These are phyloP conservation scores for Pipistrellus nathusii DNA, from an alignment of 2,797 vertebrate species.

Conservation along the genomic window DNA sequence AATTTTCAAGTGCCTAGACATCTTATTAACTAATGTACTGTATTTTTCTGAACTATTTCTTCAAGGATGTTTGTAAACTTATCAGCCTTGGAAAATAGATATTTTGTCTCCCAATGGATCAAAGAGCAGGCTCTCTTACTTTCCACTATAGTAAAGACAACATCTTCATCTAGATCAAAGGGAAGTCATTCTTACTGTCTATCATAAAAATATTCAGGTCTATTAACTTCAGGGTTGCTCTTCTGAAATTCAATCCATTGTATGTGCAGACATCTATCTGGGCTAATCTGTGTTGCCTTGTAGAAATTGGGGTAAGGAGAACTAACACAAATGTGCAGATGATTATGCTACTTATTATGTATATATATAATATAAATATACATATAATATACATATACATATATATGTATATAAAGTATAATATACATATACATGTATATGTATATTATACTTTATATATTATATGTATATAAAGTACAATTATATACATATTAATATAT, in stretches of 20 bases:
- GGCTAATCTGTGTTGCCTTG: background rate
- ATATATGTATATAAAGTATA: too few species aligned
- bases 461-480: too few species aligned
- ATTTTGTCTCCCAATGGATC: background rate
- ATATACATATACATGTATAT: background rate
- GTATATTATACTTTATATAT: too few species aligned
- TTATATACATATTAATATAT: background rate
- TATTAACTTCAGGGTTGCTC: background rate
- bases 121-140: background rate
- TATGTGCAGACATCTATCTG: background rate
- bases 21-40: background rate
- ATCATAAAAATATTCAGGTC: slow-evolving; percentile 14
- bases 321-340: background rate
- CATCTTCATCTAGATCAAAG: background rate
- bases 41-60: slow-evolving; percentile 17
- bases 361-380: background rate
- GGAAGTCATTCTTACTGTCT: background rate
- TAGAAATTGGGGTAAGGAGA: background rate
- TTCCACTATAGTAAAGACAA: background rate
- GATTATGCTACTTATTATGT: background rate
- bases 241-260: background rate
- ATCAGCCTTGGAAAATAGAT: slow-evolving; percentile 10
- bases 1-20: background rate
- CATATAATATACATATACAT: background rate
- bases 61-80: background rate